Base-by-base conservation (phyloP, 2,113 vertebrate species). In the Forbesichthys papilliferus region DNA sequence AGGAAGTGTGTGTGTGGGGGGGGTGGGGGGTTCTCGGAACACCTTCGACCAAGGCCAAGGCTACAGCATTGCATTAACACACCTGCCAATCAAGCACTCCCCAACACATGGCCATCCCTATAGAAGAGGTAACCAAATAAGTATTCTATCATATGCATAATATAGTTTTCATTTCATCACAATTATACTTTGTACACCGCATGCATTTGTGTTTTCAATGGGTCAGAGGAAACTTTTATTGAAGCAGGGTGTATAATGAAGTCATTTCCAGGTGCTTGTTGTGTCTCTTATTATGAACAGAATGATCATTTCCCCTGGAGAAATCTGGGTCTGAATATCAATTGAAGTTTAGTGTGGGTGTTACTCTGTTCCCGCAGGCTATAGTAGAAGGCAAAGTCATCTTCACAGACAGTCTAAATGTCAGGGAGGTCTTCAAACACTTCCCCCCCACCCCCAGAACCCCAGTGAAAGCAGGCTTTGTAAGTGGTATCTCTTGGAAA, bases 341-440 rank as follows among this genome's bases (percentile, higher is more conserved):
- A 90, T 86, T 85, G 88, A 86, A 86, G 86, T 89, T 81, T 83
- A 87, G 88, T 84, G 88, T 88, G 88, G 87, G 87, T 87, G 84
- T 88, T 90, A 89, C 87, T 87, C 86, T 86, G 84, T 89, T 91
- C 86, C 88, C 90, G 85, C 87, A 88, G 90, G 90, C 90, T 83
- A 87, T 78, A 85, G 90, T 90, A 80, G 88, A 89, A 88, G 86
- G 87, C 89, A 90, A 91, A 91, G 89, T 90, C 87, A 89, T 90
- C 90, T 90, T 91, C 88, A 90, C 83, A 90, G 90, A 86, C 80
- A 86, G 84, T 88, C 87, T 88, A 90, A 91, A 88, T 91, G 90
- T 89, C 88, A 90, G 85, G 86, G 87, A 90, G 88, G 90, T 90
- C 87, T 90, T 90, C 85, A 90, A 91, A 88, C 87, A 81, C 63